These are phyloP conservation scores for Hemitrygon akajei DNA, from an alignment of 2,797 vertebrate species.

Conservation along the genomic window DNA sequence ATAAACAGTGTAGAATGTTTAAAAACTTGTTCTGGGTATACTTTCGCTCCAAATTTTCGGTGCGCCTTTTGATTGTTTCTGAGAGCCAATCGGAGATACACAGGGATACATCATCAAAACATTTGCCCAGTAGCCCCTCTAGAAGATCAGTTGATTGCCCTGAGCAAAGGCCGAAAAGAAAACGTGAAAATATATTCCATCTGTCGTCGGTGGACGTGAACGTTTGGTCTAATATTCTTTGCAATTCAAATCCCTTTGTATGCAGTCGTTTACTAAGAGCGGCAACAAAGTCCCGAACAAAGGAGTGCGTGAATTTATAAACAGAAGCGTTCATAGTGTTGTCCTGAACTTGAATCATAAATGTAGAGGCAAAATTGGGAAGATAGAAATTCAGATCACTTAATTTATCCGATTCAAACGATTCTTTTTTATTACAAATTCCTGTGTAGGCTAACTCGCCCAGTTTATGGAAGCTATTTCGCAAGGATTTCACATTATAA, in stretches of 20 bases:
- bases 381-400: no score
- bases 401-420: no score
- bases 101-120: accelerated
- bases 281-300: no score
- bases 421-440: no score
- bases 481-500: not conserved
- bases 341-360: no score
- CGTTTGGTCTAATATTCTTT: accelerated
- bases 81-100: not conserved
- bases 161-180: not conserved
- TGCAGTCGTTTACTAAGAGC: no score
- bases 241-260: not conserved
- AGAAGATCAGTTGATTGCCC: not conserved
- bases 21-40: not conserved
- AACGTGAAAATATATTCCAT: not conserved
- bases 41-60: not conserved
- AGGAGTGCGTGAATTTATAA: no score
- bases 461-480: not conserved
- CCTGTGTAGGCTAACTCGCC: not conserved
- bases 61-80: not conserved
- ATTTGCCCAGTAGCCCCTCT: not conserved
- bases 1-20: not conserved
- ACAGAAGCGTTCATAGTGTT: no score
- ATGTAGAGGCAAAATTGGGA: no score
- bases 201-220: not conserved